Conservation (phyloP, 2,888 invertebrate genomes). For the Falcaria lacertinaria region DNA sequence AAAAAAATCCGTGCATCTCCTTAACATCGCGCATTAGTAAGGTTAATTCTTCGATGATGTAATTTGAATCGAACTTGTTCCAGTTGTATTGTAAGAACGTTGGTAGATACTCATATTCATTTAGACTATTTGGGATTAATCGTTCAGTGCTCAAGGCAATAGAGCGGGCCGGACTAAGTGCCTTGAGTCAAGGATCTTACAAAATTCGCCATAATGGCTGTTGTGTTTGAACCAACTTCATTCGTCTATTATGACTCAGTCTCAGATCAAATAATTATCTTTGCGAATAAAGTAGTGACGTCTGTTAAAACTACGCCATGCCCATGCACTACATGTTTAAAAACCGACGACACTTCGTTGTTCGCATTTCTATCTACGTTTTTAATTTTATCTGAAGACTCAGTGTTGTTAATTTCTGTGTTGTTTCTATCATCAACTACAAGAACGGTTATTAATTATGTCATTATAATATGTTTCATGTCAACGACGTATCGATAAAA, state of each 20-base stretch:
- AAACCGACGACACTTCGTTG: too few species aligned
- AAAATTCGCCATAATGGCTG: background rate
- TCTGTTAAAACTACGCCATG: too few species aligned
- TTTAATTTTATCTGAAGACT: too few species aligned
- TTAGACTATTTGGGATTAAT: conserved; percentile 44
- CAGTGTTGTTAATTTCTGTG: too few species aligned
- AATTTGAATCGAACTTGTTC: conserved; percentile 18
- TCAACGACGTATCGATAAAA: too few species aligned
- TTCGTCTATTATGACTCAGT: background rate
- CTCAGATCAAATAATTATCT: too few species aligned
- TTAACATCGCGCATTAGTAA: background rate
- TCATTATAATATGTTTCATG: too few species aligned
- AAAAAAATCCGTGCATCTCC: background rate
- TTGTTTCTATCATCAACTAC: too few species aligned
- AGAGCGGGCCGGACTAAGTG: conserved; percentile 38
- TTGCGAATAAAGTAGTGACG: too few species aligned
- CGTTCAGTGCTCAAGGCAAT: conserved; percentile 67
- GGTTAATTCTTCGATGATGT: conserved; percentile 19
- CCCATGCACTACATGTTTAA: too few species aligned
- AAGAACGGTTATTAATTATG: too few species aligned
- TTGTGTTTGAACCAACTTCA: background rate
- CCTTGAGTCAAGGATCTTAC: conserved; percentile 17
- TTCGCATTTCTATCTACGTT: too few species aligned
- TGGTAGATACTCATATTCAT: conserved; percentile 12
- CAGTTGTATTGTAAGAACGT: conserved; percentile 2